Conservation (phyloP, 2,113 vertebrate species). For the Nothocercus julius region DNA sequence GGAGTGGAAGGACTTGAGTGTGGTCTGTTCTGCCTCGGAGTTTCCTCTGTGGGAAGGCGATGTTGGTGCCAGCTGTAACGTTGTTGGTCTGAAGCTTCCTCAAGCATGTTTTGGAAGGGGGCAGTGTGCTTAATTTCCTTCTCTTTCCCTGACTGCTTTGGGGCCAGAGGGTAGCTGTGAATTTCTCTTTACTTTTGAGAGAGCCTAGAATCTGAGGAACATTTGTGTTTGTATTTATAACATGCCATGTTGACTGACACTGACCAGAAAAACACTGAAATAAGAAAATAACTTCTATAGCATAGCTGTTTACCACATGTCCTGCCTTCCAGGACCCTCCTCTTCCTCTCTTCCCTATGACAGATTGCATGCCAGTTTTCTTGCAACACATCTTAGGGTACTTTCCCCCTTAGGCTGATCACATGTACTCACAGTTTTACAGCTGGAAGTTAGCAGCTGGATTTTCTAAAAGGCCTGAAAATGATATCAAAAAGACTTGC, state of each 20-base stretch:
- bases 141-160: neutral
- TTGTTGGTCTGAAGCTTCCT: neutral
- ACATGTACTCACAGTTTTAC: neutral
- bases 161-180: neutral
- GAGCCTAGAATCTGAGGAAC: neutral
- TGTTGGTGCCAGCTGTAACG: neutral
- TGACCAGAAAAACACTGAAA: neutral
- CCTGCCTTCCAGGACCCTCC: neutral
- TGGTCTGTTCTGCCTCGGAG: neutral
- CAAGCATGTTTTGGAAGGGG: neutral
- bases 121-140: neutral
- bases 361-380: accelerated
- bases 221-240: neutral
- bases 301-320: neutral
- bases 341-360: neutral
- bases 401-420: neutral
- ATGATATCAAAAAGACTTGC: neutral
- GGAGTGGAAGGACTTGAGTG: neutral
- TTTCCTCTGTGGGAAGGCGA: neutral
- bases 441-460: neutral
- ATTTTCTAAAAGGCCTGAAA: neutral
- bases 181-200: neutral
- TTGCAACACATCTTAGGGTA: neutral
- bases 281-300: neutral
- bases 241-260: neutral